Percentiles rank a stretch among this genome's conserved stretches.
Evolutionary conservation across 2,797 vertebrate species (phyloP).

Genomic region (Platyrinchus mystaceus): DNA sequence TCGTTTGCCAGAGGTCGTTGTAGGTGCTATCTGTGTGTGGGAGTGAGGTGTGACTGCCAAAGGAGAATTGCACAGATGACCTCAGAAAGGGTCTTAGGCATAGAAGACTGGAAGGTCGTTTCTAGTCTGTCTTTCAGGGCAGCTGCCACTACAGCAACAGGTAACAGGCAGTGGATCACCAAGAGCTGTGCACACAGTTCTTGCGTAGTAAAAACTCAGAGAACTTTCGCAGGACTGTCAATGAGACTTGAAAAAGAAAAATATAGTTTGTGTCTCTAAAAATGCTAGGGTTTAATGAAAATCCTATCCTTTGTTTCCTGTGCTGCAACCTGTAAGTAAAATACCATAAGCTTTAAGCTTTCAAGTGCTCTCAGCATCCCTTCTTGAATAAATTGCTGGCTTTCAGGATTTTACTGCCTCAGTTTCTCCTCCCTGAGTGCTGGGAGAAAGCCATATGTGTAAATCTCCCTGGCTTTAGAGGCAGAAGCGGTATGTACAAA

Average conservation of each 20-base stretch:
- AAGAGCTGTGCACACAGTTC: background rate
- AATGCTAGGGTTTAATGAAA: background rate
- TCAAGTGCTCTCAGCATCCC: background rate
- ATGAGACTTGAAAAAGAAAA: background rate
- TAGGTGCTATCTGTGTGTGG: background rate
- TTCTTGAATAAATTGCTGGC: constrained; percentile 1
- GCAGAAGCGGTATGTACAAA: constrained; percentile 23
- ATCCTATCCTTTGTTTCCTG: background rate
- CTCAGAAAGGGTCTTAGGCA: background rate
- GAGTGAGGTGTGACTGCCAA: background rate
- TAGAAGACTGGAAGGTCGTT: background rate
- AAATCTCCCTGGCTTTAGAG: background rate
- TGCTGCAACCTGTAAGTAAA: background rate
- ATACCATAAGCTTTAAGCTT: background rate
- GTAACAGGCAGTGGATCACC: background rate
- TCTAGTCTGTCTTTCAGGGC: background rate
- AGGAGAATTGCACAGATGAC: background rate
- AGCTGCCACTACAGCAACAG: background rate
- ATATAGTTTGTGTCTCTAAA: background rate
- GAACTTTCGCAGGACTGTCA: background rate
- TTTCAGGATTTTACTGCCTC: constrained; percentile 38
- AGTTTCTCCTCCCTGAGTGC: constrained; percentile 19
- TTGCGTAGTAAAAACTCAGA: background rate
- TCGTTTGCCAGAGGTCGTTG: background rate
- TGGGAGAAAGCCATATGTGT: background rate